Evolutionary conservation across 2,113 vertebrate genomes (phyloP).

Genomic region (Andinoacara biseriatus): DNA sequence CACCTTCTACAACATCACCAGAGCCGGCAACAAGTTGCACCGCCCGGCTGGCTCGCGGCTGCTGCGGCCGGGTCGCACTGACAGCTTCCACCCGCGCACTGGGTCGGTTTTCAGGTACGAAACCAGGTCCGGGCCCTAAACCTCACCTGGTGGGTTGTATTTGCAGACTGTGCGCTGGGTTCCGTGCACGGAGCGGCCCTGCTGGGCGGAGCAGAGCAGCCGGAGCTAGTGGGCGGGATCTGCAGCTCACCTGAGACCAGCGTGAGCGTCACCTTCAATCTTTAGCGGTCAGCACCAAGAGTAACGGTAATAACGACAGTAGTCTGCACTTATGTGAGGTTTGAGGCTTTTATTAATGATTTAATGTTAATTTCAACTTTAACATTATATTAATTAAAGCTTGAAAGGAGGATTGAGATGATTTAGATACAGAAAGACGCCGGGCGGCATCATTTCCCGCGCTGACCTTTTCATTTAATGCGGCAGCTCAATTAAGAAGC

Average conservation of each 20-base stretch:
- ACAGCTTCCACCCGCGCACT: not conserved
- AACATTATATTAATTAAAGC: not conserved
- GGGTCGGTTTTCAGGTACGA: not conserved
- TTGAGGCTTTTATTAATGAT: not conserved
- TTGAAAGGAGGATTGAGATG: not conserved
- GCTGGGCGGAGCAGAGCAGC: slow-evolving; percentile 35
- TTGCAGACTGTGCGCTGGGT: not conserved
- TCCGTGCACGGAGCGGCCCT: not conserved
- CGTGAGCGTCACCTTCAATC: not conserved
- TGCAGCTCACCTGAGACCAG: slow-evolving; percentile 38
- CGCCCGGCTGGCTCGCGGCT: not conserved
- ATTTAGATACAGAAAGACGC: not conserved
- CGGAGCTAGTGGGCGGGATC: slow-evolving; percentile 44
- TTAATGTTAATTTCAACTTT: not conserved
- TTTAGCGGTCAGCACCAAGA: too few relatives aligned
- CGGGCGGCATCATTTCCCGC: not conserved
- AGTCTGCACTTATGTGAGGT: not conserved
- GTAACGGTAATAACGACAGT: fast-evolving
- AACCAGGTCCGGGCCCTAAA: not conserved
- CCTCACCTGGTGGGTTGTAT: not conserved
- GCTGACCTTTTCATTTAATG: slow-evolving; percentile 39
- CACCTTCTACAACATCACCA: not conserved
- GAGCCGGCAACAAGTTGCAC: slow-evolving; percentile 11
- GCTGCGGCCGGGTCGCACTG: not conserved
- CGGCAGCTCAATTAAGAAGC: slow-evolving; percentile 22